Evolutionary conservation across 2,797 vertebrate species (phyloP).

Genomic region (Chelon auratus): DNA sequence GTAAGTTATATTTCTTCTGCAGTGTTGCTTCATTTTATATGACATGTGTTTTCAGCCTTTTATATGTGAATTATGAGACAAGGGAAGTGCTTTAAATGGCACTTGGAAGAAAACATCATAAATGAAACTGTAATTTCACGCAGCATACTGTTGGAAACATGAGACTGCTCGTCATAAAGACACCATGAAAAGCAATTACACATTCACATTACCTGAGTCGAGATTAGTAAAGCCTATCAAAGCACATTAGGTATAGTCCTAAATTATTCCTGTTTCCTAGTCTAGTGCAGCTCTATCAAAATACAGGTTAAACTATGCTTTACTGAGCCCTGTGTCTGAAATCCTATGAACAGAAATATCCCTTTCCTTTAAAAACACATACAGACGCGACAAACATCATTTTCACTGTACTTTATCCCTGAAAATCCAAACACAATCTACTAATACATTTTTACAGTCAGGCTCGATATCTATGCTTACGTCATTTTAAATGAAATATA

Average conservation of each 20-base stretch:
- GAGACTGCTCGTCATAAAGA: constrained; percentile 20
- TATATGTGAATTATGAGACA: constrained; percentile 1
- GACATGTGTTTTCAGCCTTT: not conserved
- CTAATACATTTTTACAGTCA: constrained; percentile 21
- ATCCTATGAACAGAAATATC: constrained; percentile 16
- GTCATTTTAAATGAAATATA: constrained; percentile 47
- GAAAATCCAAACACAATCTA: constrained; percentile 41
- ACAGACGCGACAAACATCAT: constrained; percentile 26
- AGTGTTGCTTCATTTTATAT: constrained; percentile 3
- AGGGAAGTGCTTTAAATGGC: constrained; percentile 20
- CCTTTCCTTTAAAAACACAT: constrained; percentile 17
- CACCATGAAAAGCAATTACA: constrained; percentile 22
- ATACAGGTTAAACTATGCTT: not conserved
- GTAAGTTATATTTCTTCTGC: constrained; percentile 4
- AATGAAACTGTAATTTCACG: constrained; percentile 19
- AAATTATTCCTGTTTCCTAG: constrained; percentile 8
- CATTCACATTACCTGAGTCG: constrained; percentile 62
- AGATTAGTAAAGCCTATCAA: constrained; percentile 42
- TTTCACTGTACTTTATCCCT: constrained; percentile 42
- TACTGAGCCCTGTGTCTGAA: not conserved
- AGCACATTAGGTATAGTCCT: constrained; percentile 17
- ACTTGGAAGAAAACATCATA: constrained; percentile 36
- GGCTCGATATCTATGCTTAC: constrained; percentile 23
- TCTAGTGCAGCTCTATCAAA: constrained; percentile 25
- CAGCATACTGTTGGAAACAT: not conserved